Base-by-base conservation (phyloP, 2,888 invertebrate genomes). In the Girardia tigrina region DNA sequence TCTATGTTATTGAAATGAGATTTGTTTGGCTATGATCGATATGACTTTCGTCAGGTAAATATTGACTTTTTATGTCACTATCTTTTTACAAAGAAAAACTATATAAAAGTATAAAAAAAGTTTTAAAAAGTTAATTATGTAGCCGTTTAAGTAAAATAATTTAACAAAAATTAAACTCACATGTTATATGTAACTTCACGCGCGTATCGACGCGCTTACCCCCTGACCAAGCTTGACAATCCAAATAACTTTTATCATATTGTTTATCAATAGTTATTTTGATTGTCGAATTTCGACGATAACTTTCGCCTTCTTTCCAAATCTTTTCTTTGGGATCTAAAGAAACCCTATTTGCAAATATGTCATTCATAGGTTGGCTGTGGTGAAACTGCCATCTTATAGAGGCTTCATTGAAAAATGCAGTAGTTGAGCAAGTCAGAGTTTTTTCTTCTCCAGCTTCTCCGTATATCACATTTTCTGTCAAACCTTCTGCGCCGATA, bases 381-480 rank as follows among this genome's bases (percentile, higher is more conserved):
- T 56, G 56, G 23, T n/a, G 4, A n/a, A 56, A 56, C 4, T 12
- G 8, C 56, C 56, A 56, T 56, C 23, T 56, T 6, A 56, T 56
- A n/a, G 23, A 20, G 4, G 56, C 56, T 56, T 56, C 56, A 12
- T 56, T 56, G n/a, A 20, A 56, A 56, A 20, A 56, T 2, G 56
- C 6, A 2, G 4, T 2, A 20, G 56, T 56, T 12, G 56, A 20
- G n/a, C 56, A 56, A 56, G 56, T 56, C 23, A 56, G n/a, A 8
- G 56, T n/a, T n/a, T 56, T 56, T 23, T 8, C 56, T n/a, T 56
- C 56, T 56, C 56, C 56, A 56, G 56, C 56, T 56, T 56, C 56
- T 6, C 56, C 56, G 23, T 56, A 56, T 20, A 56, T 56, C 4
- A 56, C 56, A 56, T 4, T 56, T 56, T 56, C 56, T 20, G 56